phyloP scores from a whole-genome alignment of 1,140 invertebrate genomes.

The Musca vetustissima region DNA sequence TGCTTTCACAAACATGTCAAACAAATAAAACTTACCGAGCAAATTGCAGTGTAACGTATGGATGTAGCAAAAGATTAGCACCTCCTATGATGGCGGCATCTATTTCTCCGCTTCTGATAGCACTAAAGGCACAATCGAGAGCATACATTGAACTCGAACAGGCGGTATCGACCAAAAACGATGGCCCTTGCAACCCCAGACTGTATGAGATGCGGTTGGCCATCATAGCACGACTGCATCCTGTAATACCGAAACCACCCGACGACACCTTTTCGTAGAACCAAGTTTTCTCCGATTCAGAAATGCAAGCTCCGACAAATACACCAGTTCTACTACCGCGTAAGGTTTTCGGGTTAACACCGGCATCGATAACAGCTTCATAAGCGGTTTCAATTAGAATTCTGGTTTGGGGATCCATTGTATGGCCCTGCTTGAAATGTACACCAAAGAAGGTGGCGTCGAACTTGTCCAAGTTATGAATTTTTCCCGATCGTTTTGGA shows the following conservation, averaged over 20 bases:
- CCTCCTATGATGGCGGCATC: conserved; percentile 88
- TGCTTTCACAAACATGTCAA: background rate
- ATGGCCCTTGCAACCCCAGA: conserved; percentile 72
- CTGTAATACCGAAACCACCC: conserved; percentile 68
- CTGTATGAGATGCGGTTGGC: conserved; percentile 85
- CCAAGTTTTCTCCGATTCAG: conserved; percentile 72
- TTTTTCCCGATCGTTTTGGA: conserved; percentile 72
- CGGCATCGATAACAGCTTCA: conserved; percentile 56
- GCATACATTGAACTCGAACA: conserved; percentile 88
- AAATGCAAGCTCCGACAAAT: conserved; percentile 74
- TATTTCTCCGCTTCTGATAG: conserved; percentile 75
- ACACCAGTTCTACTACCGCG: conserved; percentile 76
- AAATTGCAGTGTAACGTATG: conserved; percentile 83
- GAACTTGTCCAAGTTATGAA: conserved; percentile 59
- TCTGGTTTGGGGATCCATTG: conserved; percentile 61
- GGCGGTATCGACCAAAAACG: conserved; percentile 83
- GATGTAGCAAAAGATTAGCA: conserved; percentile 81
- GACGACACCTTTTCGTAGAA: conserved; percentile 67
- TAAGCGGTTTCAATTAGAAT: conserved; percentile 58
- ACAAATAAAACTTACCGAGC: conserved; percentile 57
- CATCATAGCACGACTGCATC: conserved; percentile 88
- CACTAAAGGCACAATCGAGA: conserved; percentile 77
- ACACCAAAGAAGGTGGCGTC: conserved; percentile 63
- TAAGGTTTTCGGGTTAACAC: conserved; percentile 57
- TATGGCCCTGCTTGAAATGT: conserved; percentile 57